Evolutionary conservation across 2,797 vertebrate genomes (phyloP), one percentile per base, ranked within the genome.

Genomic region (Hemibagrus guttatus): DNA sequence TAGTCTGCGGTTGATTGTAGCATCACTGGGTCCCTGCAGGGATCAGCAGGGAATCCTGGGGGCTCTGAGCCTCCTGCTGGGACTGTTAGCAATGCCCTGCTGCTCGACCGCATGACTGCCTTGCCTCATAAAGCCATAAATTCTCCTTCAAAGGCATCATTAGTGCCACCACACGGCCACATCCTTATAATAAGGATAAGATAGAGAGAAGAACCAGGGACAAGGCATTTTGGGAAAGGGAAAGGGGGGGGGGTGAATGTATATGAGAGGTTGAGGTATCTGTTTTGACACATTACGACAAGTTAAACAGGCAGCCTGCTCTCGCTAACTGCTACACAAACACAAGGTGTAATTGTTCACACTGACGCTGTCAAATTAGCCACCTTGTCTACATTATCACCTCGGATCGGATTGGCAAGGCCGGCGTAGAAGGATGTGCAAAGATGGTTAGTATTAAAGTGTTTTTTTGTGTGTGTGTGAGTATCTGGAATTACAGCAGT

Each of bases 101-200:
- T 93, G 95, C 92, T 93, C 89, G 89, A 87, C 92, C 92, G 91
- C 92, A 93, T 92, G 92, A 89, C 93, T 92, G 93, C 93, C 94
- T 94, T 93, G 92, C 93, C 93, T 93, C 94, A 92, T 94, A 94
- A 95, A 94, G 93, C 93, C 92, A 96, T 94, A 96, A 96, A 96
- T 94, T 92, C 92, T 85, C 91, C 94, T 96, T 96, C 95, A 96
- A 95, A 95, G 93, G 92, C 93, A 93, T 91, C 91, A 92, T 93
- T 92, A 92, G 93, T 93, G 92, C 90, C 91, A 92, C 91, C 93
- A 90, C 92, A 90, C 89, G n/a, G 85, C 58, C 78, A 86, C 84
- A 87, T 85, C 86, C 85, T 84, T 80, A 87, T 75, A 88, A 87
- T 80, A 54, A 68, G 84, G 88, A 83, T 79, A 81, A 69, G 91